phyloP scores from a whole-genome alignment of 2,797 vertebrate species.

The Betta splendens region DNA sequence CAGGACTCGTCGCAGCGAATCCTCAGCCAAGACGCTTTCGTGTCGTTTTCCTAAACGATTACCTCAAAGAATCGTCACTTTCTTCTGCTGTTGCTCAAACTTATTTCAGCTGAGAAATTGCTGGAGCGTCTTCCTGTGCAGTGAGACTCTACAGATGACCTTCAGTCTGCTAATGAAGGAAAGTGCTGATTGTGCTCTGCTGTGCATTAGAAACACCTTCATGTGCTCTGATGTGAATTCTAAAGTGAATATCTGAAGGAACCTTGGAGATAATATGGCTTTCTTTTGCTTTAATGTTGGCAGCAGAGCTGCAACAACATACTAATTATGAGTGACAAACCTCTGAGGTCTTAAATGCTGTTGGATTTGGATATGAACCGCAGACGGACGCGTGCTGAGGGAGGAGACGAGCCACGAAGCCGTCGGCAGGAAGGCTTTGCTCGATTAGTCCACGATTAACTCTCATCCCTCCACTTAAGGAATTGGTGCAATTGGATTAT shows the following conservation, averaged over 20 bases:
- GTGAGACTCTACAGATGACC: conserved; percentile 44
- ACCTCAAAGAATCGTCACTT: conserved; percentile 2
- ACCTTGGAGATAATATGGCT: conserved; percentile 51
- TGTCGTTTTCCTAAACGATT: conserved; percentile 5
- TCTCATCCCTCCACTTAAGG: conserved; percentile 7
- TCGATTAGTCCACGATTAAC: conserved; percentile 27
- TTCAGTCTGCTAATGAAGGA: conserved; percentile 56
- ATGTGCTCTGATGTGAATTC: conserved; percentile 56
- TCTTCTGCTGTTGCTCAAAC: conserved; percentile 14
- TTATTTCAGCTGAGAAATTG: conserved; percentile 14
- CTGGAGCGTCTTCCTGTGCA: conserved; percentile 20
- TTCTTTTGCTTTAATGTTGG: conserved; percentile 57
- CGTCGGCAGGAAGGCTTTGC: conserved; percentile 19
- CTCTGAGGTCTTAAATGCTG: conserved; percentile 33
- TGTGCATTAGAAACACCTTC: conserved; percentile 59
- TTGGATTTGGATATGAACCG: conserved; percentile 1
- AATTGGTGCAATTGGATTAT: conserved; percentile 25
- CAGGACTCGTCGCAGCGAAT: too few species aligned
- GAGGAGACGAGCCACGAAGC: conserved; percentile 14
- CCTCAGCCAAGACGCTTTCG: not conserved
- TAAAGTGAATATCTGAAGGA: conserved; percentile 56
- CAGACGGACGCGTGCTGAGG: conserved; percentile 15
- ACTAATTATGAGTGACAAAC: conserved; percentile 60
- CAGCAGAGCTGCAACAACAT: conserved; percentile 41
- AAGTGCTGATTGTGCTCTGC: conserved; percentile 57